Base-by-base conservation (phyloP, 53 echinoderm and acorn worm species). In the Temnopleurus reevesii region DNA sequence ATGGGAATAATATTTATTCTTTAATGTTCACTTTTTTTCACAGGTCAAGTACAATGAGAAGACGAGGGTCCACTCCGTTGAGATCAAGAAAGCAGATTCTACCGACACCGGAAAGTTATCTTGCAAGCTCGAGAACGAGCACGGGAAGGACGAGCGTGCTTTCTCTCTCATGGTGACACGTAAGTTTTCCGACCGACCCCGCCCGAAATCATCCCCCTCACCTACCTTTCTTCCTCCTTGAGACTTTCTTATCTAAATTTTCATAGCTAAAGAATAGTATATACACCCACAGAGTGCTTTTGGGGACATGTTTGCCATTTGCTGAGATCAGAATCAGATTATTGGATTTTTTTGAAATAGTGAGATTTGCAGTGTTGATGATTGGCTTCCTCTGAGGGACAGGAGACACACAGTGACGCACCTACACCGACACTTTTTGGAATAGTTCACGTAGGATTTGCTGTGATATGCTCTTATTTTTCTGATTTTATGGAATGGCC, bases 161-260 rank as follows among this genome's bases (percentile, higher is more conserved):
- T 99, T 99, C 89, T 94, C 99, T 1, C 80, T 99, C 2, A 86
- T 94, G 15, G 99, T 99, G 57, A 96, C 90, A 76, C 89, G 99
- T 99, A 94, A 94, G 96, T 92, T n/a, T n/a, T 38, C 8, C 1
- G 71, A 21, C 71, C 41, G 1, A 23, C 41, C 23, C 71, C 38
- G 9, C 43, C 71, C 65, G 33, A 4, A 13, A 18, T 41, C 38
- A 1, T 38, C 71, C 71, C 38, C 65, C 38, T 13, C 56, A 23
- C 23, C 25, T 56, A n/a, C 56, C 18, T n/a, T 13, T 21, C 23
- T 21, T 8, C n/a, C 21, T 8, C 8, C 71, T 23, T 23, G 4
- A 63, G 13, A 1, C 10, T 1, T 15, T 12, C 49, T 49, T 49
- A 9, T 49, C 15, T 1, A 12, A 49, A 12, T 49, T 49, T 49